These are phyloP conservation scores for Lepus oiostolus DNA, from an alignment of 2,797 vertebrate genomes.

Conservation along the genomic window DNA sequence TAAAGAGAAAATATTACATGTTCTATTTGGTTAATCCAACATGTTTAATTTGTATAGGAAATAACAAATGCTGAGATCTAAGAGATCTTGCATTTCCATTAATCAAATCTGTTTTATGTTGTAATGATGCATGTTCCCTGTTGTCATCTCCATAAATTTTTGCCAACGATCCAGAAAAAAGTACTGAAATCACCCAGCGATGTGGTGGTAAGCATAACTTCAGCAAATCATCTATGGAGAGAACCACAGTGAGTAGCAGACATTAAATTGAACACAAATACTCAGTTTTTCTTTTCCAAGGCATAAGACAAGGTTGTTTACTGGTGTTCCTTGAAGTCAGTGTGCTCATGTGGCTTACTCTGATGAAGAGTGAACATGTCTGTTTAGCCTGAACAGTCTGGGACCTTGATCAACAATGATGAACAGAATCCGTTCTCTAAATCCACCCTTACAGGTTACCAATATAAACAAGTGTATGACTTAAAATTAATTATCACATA, in stretches of 20 bases:
- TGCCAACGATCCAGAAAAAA: neutral
- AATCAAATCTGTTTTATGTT: neutral
- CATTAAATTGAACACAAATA: neutral
- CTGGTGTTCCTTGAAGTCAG: fast-evolving
- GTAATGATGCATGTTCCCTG: neutral
- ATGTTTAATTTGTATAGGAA: neutral
- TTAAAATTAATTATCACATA: neutral
- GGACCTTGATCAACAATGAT: neutral
- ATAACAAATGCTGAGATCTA: neutral
- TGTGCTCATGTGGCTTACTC: neutral
- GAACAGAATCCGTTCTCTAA: fast-evolving
- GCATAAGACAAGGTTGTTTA: neutral
- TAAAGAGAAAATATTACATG: neutral
- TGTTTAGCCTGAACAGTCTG: neutral
- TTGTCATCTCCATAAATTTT: neutral
- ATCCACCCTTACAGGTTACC: neutral
- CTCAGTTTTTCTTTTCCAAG: neutral
- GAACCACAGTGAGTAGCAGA: too few relatives aligned
- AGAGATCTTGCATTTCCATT: neutral
- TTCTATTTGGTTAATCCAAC: neutral
- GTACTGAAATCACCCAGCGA: neutral
- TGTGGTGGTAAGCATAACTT: neutral
- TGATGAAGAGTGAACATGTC: neutral
- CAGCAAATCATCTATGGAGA: neutral
- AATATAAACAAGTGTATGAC: neutral